Base-by-base conservation (phyloP, 1,140 invertebrate species). In the roundworm (Caenorhabditis elegans) region DNA sequence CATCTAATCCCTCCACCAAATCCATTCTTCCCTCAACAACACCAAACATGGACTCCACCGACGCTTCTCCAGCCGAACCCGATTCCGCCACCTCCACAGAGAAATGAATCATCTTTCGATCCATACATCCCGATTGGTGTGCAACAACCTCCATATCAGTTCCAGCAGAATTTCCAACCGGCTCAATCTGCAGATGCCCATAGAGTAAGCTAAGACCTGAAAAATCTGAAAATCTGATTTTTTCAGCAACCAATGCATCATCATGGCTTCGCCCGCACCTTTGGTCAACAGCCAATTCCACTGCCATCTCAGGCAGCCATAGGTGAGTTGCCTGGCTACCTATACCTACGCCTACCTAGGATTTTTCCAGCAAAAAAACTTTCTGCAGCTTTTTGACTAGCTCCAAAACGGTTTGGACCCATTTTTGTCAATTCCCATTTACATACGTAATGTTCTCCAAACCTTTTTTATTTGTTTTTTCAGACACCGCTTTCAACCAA, bases 41-140 rank as follows among this genome's bases (percentile, higher is more conserved):
- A 22, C 0, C 60, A 15, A 70, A 3, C 60, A 39, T 70, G 60
- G 60, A 70, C 60, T 19, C 34, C 60, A 22, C 34, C 31, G 1
- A 31, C 60, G 17, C 34, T 70, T 19, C 17, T 39, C 22, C 60
- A 39, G 28, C 60, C 34, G 0, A 70, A 70, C n/a, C 60, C 60
- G 22, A 36, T 39, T 70, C 60, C 60, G 10, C 60, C 11, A 24
- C 60, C 60, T 39, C 60, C 60, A n/a, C 22, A 19, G 22, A 70
- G 34, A 65, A 79, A 79, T 39, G 48, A 43, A 0, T 28, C n/a
- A n/a, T n/a, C 78, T 3, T 48, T 77, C 11, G 55, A 79, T 47
- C 78, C 53, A 15, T 79, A 60, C 17, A 70, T 79, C 47, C 78
- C 78, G 10, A 79, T 79, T 70, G 36, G n/a, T 19, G 55, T 79